phyloP scores from a whole-genome alignment of 2,888 invertebrate species.

The Lepidochitona cinerea region DNA sequence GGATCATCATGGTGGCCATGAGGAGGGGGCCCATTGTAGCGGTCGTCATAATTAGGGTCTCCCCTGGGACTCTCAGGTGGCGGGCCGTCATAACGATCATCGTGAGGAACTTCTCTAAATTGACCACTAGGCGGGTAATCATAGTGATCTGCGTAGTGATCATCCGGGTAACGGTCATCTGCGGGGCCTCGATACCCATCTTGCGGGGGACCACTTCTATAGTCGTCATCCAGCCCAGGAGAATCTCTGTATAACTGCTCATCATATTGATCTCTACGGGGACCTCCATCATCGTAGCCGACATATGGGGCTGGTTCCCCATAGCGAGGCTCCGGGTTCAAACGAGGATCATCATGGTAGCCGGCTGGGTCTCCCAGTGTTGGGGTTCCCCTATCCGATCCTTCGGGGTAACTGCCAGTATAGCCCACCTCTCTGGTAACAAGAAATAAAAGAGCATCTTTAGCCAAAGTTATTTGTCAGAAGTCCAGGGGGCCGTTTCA shows the following conservation, averaged over 20 bases:
- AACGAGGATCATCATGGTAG: conserved; percentile 22
- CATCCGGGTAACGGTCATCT: conserved; percentile 73
- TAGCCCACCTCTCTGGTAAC: too few species aligned
- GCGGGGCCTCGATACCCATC: conserved; percentile 84
- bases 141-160: conserved; percentile 69
- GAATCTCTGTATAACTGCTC: conserved; percentile 28
- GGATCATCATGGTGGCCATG: neutral
- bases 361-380: conserved; percentile 10
- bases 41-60: neutral
- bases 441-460: too few species aligned
- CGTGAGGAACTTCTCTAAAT: neutral
- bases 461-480: too few species aligned
- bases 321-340: conserved; percentile 11
- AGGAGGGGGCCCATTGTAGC: neutral
- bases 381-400: conserved; percentile 13
- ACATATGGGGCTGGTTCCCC: conserved; percentile 8
- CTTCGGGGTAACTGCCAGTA: conserved; percentile 25
- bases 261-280: neutral
- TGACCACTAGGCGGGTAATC: neutral
- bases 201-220: conserved; percentile 87
- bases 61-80: neutral
- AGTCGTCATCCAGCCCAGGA: conserved; percentile 86
- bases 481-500: too few species aligned
- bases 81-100: conserved; percentile 26
- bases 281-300: neutral